phyloP scores from a whole-genome alignment of 2,113 vertebrate species.

The Cinclus mexicanus region DNA sequence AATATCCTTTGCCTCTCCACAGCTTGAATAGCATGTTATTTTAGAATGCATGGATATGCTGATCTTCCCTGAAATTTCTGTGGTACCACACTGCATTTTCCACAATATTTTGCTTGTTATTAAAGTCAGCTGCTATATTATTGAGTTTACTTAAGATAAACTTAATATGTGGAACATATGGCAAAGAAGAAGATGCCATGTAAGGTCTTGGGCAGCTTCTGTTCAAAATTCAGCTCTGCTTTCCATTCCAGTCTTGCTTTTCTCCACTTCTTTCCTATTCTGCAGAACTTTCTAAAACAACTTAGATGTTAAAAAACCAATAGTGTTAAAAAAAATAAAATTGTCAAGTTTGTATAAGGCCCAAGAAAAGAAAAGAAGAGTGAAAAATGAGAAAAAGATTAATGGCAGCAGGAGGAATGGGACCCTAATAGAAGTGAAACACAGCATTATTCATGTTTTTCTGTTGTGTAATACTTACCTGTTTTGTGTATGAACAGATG shows the following conservation, averaged over 20 bases:
- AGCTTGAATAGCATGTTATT: not conserved
- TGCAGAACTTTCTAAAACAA: not conserved
- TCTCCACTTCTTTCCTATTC: not conserved
- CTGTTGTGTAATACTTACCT: not conserved
- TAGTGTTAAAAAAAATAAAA: no score
- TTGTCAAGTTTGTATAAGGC: not conserved
- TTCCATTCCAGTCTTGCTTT: not conserved
- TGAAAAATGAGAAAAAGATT: not conserved
- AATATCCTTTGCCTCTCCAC: not conserved
- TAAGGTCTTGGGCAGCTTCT: not conserved
- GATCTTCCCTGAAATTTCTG: not conserved
- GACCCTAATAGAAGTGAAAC: not conserved
- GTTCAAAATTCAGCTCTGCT: not conserved
- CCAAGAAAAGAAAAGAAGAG: not conserved
- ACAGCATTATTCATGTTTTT: not conserved
- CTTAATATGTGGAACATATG: not conserved
- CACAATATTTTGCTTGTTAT: not conserved
- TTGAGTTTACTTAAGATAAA: not conserved
- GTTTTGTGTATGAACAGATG: not conserved
- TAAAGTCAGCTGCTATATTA: not conserved
- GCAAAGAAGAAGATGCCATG: not conserved
- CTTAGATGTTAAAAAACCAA: not conserved
- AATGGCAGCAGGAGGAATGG: not conserved
- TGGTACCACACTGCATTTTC: not conserved
- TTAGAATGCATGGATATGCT: not conserved